Percentiles rank a stretch among this genome's conserved stretches.
These are phyloP conservation scores for Grantiella picta DNA, from an alignment of 2,113 vertebrate species.

Conservation along the genomic window DNA sequence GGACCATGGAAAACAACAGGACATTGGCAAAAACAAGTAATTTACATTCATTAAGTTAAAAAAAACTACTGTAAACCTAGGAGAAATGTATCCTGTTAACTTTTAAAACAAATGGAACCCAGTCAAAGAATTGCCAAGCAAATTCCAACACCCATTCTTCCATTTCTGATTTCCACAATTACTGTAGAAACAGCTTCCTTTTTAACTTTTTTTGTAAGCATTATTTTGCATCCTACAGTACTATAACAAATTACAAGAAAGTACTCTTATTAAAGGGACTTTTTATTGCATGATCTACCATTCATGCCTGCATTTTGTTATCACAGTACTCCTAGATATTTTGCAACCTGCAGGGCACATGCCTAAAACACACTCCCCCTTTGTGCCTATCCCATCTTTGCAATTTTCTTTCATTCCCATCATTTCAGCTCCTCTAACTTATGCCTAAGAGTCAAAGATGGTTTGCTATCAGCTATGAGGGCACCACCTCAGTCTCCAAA, in stretches of 20 bases:
- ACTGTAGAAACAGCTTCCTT: background rate
- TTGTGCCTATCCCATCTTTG: background rate
- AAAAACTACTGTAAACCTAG: background rate
- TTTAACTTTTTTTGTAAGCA: background rate
- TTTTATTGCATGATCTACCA: background rate
- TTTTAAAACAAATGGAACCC: background rate
- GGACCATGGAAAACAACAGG: background rate
- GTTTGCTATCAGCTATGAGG: background rate
- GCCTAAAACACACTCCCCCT: background rate
- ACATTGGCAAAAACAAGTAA: background rate
- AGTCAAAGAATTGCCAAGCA: background rate
- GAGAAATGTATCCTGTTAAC: background rate
- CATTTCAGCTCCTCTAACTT: background rate
- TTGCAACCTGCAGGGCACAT: background rate
- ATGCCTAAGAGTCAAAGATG: background rate
- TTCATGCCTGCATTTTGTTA: background rate
- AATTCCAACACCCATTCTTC: background rate
- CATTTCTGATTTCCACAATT: background rate
- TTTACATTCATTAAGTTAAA: background rate
- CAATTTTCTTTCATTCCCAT: background rate
- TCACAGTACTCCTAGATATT: background rate
- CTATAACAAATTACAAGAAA: background rate
- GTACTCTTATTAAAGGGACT: background rate
- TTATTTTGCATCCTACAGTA: background rate
- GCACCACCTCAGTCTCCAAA: background rate